phyloP scores from a whole-genome alignment of 2,888 invertebrate genomes.

The Brenthis daphne region DNA sequence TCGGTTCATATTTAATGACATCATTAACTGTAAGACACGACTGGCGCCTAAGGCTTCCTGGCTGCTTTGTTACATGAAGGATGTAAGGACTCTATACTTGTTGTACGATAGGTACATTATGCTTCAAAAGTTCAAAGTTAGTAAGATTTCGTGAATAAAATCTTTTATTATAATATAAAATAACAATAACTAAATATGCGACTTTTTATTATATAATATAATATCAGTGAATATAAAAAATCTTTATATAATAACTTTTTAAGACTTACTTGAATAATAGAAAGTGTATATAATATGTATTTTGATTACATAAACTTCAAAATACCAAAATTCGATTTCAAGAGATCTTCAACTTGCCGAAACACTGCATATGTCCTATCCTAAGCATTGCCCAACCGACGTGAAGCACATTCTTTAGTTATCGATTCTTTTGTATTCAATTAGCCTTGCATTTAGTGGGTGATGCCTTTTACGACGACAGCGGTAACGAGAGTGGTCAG shows the following conservation, averaged over 20 bases:
- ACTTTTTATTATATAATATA: background rate
- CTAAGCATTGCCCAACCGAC: constrained; percentile 60
- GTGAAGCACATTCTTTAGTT: constrained; percentile 74
- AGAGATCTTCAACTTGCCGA: background rate
- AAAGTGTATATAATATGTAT: too few species aligned
- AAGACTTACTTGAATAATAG: too few species aligned
- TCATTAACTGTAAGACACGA: constrained; percentile 73
- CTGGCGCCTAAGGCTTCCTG: constrained; percentile 53
- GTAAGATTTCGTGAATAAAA: too few species aligned
- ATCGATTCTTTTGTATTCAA: constrained; percentile 81
- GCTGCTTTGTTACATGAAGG: constrained; percentile 50
- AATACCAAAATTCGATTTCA: background rate
- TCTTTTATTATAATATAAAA: too few species aligned
- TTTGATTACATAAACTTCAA: too few species aligned
- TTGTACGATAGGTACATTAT: background rate
- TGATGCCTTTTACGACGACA: constrained; percentile 79
- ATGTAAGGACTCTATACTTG: constrained; percentile 27
- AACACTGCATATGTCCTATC: constrained; percentile 36
- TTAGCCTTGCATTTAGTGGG: constrained; percentile 80
- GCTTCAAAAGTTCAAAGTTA: background rate
- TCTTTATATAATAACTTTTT: too few species aligned
- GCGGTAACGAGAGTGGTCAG: constrained; percentile 80
- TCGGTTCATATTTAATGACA: constrained; percentile 77
- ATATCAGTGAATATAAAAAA: too few species aligned
- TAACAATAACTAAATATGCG: too few species aligned